A percentile compares a stretch with the other conserved stretches of the same genome.
Conservation (phyloP, 2,113 vertebrate species). For the Hydropotes inermis region DNA sequence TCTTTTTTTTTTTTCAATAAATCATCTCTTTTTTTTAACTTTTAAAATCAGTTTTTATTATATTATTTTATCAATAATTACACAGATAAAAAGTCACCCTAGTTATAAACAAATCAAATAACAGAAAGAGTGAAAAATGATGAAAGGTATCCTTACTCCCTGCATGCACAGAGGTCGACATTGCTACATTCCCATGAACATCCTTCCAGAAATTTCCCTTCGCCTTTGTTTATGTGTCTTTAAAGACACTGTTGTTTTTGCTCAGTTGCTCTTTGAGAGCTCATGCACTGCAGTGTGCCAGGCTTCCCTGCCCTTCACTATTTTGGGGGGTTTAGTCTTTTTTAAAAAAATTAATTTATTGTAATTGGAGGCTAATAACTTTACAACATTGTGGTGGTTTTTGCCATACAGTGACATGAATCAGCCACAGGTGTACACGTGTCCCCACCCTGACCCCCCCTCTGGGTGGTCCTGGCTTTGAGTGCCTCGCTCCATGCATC, state of each 20-base stretch:
- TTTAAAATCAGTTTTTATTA: background rate
- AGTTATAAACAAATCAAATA: background rate
- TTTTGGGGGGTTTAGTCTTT: background rate
- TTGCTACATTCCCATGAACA: fast-evolving
- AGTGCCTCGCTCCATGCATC: background rate
- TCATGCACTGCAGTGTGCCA: background rate
- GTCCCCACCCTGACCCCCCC: background rate
- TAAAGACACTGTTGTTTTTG: background rate
- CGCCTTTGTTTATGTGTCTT: fast-evolving
- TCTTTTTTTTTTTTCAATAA: background rate
- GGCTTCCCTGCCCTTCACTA: background rate
- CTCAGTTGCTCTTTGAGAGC: background rate
- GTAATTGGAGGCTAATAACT: background rate
- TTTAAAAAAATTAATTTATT: background rate
- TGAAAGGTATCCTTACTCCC: background rate
- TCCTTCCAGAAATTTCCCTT: background rate
- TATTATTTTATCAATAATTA: background rate
- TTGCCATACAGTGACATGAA: background rate
- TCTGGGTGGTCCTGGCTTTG: background rate
- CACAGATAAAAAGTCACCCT: background rate
- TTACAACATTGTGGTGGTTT: background rate
- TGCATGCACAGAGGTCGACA: fast-evolving
- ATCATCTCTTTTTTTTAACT: background rate
- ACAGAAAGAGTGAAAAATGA: background rate
- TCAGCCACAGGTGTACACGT: background rate